Evolutionary conservation across 2,888 invertebrate species (phyloP).

Genomic region (Anagyrus pseudococci): DNA sequence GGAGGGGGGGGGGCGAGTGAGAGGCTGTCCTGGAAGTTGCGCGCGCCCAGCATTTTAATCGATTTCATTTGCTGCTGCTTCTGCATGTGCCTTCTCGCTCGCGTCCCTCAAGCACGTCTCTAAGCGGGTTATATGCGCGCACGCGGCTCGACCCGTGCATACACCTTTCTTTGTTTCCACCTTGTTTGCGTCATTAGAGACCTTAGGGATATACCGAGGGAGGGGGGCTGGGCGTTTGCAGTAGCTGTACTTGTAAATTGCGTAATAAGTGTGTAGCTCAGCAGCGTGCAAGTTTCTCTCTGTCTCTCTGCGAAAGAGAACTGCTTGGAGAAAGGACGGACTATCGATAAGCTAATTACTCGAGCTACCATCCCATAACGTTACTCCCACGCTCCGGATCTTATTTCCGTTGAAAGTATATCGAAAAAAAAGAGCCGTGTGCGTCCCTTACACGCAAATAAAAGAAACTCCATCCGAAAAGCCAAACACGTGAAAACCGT

Average conservation of each 20-base stretch:
- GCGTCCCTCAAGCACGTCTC: neutral
- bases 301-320: neutral
- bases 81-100: constrained; percentile 64
- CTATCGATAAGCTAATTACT: constrained; percentile 34
- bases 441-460: no score
- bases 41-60: constrained; percentile 70
- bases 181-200: constrained; percentile 66
- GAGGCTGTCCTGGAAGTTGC: constrained; percentile 69
- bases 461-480: no score
- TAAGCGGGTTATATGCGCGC: constrained; percentile 49
- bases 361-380: constrained; percentile 22
- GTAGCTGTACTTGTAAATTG: constrained; percentile 24
- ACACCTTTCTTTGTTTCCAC: constrained; percentile 66
- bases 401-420: no score
- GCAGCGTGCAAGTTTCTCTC: neutral
- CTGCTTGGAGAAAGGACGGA: neutral
- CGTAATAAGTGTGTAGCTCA: constrained; percentile 17
- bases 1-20: no score
- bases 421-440: no score
- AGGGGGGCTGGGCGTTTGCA: neutral
- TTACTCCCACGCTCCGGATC: no score
- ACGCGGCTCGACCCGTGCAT: constrained; percentile 54
- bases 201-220: constrained; percentile 14
- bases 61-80: constrained; percentile 75
- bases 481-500: no score